Conservation (phyloP, 2,113 vertebrate species). For the Ciconia boyciana region DNA sequence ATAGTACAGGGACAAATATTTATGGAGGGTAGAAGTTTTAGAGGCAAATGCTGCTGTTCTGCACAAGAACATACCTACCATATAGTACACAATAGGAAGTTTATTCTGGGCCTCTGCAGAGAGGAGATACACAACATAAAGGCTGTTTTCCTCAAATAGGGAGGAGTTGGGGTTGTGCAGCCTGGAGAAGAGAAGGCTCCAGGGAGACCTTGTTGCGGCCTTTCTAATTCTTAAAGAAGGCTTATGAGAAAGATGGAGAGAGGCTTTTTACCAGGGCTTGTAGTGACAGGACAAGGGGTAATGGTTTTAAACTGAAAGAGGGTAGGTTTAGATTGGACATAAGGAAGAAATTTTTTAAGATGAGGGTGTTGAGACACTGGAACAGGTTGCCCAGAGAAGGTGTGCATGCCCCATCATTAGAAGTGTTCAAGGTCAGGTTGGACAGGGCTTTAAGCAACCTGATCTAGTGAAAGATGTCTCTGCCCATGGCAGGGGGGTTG, state of each 20-base stretch:
- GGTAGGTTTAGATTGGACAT: neutral
- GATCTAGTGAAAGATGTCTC: neutral
- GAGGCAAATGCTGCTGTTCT: neutral
- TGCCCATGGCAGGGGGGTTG: neutral
- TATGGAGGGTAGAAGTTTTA: neutral
- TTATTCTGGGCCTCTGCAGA: constrained; percentile 6
- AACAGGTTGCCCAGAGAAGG: neutral
- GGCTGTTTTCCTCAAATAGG: neutral
- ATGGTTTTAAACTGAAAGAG: neutral
- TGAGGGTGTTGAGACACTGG: neutral
- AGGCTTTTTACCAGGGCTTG: neutral
- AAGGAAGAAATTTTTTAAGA: neutral
- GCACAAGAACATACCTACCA: neutral
- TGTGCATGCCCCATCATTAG: neutral
- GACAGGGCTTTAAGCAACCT: neutral
- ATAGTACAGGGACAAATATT: neutral
- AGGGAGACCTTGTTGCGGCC: neutral
- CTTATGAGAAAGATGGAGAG: neutral
- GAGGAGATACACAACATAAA: neutral
- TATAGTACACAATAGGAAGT: neutral
- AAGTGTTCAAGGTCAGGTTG: neutral
- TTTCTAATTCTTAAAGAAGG: neutral
- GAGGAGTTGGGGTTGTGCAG: neutral
- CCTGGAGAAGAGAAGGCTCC: neutral
- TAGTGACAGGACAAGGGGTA: neutral